Evolutionary conservation across 2,797 vertebrate species (phyloP), one percentile per base, ranked within the genome.

Genomic region (Furcifer pardalis): DNA sequence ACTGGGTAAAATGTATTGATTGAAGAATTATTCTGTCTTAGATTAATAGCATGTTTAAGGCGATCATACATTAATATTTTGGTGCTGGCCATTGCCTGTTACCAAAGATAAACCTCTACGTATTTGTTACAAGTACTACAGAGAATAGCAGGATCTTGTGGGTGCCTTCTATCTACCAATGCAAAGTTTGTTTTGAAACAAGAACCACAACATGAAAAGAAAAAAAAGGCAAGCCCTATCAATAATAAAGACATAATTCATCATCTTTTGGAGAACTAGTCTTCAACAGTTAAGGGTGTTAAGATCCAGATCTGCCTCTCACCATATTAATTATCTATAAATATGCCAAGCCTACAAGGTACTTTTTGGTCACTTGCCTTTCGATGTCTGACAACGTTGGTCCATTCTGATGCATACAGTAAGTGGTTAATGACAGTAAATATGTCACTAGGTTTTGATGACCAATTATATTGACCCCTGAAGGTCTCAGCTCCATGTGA

Each of bases 381-480:
- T n/a, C 19, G 27, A 8, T 44, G 4, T 73, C 37, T 46, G 27
- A 25, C 35, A 85, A 63, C 87, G 49, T 17, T 44, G 69, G 21
- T 46, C 59, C 40, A 15, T 27, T 10, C 1, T 79, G 65, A 80
- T 79, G 85, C 2, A 52, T 32, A 46, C 60, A 65, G 44, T 56
- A 60, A 77, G 37, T 77, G 65, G 66, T 49, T 52, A 65, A 88
- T 74, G 69, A 37, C 60, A 83, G 9, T 0, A 81, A 5, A 30
- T 81, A 74, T 87, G 5, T 79, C 60, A n/a, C 9, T 69, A 15
- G 10, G 71, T 2, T 81, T 60, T 66, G 52, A 81, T 15, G 76
- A 87, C 69, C 44, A 60, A 77, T 89, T 82, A 63, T 80, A 81
- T 10, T 72, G 46, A 87, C 10, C 17, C 60, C 35, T 86, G n/a